phyloP scores from a whole-genome alignment of 1,140 invertebrate species.

The Liolophura sinensis region DNA sequence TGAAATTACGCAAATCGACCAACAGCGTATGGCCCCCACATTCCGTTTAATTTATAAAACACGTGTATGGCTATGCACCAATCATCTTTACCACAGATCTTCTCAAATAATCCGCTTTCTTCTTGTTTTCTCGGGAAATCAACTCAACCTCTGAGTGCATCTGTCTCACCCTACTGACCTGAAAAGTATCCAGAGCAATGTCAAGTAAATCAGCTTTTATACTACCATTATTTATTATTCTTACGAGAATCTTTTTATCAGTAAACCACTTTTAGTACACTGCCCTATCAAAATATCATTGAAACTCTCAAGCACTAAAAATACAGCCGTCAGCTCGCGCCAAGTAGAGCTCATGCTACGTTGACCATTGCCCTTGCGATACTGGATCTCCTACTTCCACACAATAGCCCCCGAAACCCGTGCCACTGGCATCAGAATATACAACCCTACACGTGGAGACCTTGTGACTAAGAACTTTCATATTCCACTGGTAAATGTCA shows the following conservation, averaged over 20 bases:
- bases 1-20: conserved; percentile 18
- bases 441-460: no score
- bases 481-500: no score
- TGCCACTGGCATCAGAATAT: no score
- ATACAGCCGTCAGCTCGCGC: no score
- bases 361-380: no score
- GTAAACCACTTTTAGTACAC: conserved; percentile 17
- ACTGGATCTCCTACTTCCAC: no score
- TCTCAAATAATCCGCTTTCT: conserved; percentile 16
- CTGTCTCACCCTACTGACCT: conserved; percentile 6
- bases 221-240: conserved; percentile 11
- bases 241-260: conserved; percentile 19
- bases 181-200: conserved; percentile 12
- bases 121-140: conserved; percentile 12
- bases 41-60: background rate
- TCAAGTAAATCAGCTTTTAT: conserved; percentile 11
- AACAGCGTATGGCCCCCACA: conserved; percentile 7
- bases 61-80: conserved; percentile 8
- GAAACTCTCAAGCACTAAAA: no score
- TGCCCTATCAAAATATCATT: no score
- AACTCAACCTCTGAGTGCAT: conserved; percentile 14
- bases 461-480: no score
- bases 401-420: no score
- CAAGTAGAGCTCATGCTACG: no score
- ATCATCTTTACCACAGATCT: conserved; percentile 18